Conservation (phyloP, 2,797 vertebrate species). For the Apogon hyalosoma region DNA sequence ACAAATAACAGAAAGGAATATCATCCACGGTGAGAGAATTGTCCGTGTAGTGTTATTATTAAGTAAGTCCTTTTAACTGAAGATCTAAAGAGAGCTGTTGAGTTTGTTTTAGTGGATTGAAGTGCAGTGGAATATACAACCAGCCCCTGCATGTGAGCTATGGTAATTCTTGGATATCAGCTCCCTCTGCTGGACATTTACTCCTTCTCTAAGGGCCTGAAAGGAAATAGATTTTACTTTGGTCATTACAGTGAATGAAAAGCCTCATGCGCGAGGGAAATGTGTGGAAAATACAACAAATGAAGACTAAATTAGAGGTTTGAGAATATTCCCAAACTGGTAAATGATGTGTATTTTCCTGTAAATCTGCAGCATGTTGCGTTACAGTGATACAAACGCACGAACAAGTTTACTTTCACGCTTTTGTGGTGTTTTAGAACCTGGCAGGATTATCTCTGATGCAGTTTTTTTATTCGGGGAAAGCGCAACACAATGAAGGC, state of each 20-base stretch:
- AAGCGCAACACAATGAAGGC: background rate
- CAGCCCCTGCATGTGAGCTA: conserved; percentile 1
- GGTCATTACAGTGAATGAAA: background rate
- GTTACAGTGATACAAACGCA: background rate
- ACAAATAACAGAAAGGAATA: conserved; percentile 25
- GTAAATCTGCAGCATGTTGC: background rate
- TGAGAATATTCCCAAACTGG: background rate
- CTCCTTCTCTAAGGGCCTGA: background rate
- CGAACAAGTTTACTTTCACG: background rate
- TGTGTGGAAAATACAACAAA: background rate
- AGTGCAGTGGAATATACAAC: background rate
- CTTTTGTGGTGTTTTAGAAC: background rate
- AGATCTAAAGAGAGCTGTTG: conserved; percentile 8
- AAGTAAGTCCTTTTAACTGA: conserved; percentile 10
- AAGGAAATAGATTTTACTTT: conserved; percentile 7
- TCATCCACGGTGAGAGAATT: conserved; percentile 18
- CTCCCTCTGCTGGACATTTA: conserved; percentile 75
- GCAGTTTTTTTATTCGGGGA: background rate
- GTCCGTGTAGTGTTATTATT: conserved; percentile 6
- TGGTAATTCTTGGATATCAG: conserved; percentile 66
- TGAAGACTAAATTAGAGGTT: conserved; percentile 1
- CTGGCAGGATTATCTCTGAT: conserved; percentile 13
- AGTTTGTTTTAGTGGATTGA: conserved; percentile 22
- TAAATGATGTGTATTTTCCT: too few species aligned
- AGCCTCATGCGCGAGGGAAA: background rate